phyloP scores from a whole-genome alignment of 2,113 vertebrate species.

The Boulengeromyrus knoepffleri region DNA sequence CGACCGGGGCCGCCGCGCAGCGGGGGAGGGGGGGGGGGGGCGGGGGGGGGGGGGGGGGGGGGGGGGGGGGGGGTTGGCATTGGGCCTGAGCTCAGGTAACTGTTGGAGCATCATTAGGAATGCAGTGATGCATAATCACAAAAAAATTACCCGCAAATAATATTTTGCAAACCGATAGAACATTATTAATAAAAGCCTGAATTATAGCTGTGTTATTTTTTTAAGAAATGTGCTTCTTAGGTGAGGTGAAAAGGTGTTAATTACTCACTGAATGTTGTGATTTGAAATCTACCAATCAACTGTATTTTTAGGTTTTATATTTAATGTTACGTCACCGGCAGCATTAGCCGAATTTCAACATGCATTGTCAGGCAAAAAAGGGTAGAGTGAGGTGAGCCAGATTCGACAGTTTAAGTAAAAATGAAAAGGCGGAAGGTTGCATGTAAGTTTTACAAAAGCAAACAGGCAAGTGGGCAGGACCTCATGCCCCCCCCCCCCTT shows the following conservation, averaged over 20 bases:
- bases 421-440: not conserved
- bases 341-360: not conserved
- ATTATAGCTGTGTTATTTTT: not conserved
- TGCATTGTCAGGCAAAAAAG: not conserved
- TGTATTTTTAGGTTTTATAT: not conserved
- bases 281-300: not conserved
- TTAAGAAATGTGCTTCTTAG: not conserved
- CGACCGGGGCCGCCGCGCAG: no score
- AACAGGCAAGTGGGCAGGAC: not conserved
- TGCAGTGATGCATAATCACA: not conserved
- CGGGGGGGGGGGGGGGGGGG: no score
- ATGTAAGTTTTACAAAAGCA: no score
- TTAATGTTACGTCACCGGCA: not conserved
- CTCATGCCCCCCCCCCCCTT: not conserved
- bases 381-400: not conserved
- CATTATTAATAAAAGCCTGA: not conserved
- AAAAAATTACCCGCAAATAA: not conserved
- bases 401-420: not conserved
- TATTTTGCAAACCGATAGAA: not conserved
- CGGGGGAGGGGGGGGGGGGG: no score
- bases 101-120: not conserved
- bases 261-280: not conserved
- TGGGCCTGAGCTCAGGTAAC: not conserved
- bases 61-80: not conserved
- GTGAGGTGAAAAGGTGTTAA: not conserved